These are phyloP conservation scores for Vandiemenella viatica DNA, from an alignment of 2,888 invertebrate genomes.

Conservation along the genomic window DNA sequence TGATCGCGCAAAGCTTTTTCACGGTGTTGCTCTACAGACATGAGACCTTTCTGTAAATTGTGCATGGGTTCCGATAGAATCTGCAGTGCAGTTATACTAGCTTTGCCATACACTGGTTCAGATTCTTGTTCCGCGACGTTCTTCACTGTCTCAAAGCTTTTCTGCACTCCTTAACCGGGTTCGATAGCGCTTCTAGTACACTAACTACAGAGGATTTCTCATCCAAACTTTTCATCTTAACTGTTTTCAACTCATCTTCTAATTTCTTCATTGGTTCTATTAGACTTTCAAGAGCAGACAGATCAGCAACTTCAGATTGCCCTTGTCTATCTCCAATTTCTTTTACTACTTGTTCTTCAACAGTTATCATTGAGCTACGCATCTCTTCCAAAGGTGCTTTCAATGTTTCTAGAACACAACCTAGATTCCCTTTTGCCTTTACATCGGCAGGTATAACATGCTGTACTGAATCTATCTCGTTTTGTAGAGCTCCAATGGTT, in stretches of 20 bases:
- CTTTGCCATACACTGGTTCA: background rate
- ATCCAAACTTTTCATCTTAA: background rate
- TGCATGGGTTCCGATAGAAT: background rate
- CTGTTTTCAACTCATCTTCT: background rate
- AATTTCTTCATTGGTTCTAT: background rate
- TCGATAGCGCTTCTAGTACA: background rate
- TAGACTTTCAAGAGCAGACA: background rate
- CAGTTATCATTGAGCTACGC: too few relatives aligned
- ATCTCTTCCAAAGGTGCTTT: too few relatives aligned
- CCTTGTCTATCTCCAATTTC: too few relatives aligned
- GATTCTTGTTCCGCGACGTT: background rate
- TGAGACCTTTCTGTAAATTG: background rate
- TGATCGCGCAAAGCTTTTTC: background rate
- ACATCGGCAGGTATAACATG: too few relatives aligned
- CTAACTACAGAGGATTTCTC: background rate
- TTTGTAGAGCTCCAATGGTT: background rate
- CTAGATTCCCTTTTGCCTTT: too few relatives aligned
- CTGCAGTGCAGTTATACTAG: background rate
- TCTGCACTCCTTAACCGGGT: slow-evolving; percentile 5
- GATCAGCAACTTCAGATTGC: background rate
- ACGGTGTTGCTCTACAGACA: background rate
- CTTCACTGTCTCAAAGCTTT: background rate
- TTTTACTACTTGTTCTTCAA: too few relatives aligned
- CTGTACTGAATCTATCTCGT: too few relatives aligned
- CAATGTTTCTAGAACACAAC: too few relatives aligned